Percentiles rank a stretch among this genome's conserved stretches.
These are phyloP conservation scores for Idris sp. DNA, from an alignment of 1,140 invertebrate genomes.

Conservation along the genomic window DNA sequence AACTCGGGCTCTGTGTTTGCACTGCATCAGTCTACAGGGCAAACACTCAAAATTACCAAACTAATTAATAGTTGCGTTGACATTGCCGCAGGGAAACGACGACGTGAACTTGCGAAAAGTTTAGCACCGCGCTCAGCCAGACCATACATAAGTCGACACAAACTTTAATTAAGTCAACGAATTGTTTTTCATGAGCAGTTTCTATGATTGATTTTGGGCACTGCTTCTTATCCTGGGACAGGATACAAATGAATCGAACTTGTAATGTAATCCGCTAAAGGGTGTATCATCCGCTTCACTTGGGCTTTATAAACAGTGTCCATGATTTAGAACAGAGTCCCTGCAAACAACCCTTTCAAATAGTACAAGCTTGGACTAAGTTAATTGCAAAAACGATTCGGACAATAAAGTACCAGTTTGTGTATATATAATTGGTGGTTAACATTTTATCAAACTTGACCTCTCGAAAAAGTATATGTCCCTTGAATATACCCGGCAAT, in stretches of 20 bases:
- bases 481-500: too few relatives aligned
- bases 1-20: too few relatives aligned
- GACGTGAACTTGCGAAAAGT: conserved; percentile 57
- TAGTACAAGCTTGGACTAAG: neutral
- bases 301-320: conserved; percentile 75
- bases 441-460: too few relatives aligned
- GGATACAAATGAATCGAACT: conserved; percentile 77
- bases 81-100: conserved; percentile 40
- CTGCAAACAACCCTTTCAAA: conserved; percentile 10
- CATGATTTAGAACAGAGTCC: conserved; percentile 51
- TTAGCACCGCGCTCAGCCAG: neutral
- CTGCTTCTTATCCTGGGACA: conserved; percentile 69
- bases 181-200: conserved; percentile 31
- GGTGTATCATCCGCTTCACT: conserved; percentile 72
- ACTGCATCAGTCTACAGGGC: conserved; percentile 31
- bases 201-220: conserved; percentile 31
- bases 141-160: conserved; percentile 16
- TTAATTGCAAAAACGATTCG: too few relatives aligned
- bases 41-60: conserved; percentile 53
- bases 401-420: too few relatives aligned
- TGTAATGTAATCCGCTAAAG: conserved; percentile 77
- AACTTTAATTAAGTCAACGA: conserved; percentile 47
- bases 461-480: too few relatives aligned
- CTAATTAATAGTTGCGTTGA: conserved; percentile 69
- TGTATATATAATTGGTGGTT: too few relatives aligned